Conservation (phyloP, 2,113 vertebrate species). For the Prionailurus bengalensis region DNA sequence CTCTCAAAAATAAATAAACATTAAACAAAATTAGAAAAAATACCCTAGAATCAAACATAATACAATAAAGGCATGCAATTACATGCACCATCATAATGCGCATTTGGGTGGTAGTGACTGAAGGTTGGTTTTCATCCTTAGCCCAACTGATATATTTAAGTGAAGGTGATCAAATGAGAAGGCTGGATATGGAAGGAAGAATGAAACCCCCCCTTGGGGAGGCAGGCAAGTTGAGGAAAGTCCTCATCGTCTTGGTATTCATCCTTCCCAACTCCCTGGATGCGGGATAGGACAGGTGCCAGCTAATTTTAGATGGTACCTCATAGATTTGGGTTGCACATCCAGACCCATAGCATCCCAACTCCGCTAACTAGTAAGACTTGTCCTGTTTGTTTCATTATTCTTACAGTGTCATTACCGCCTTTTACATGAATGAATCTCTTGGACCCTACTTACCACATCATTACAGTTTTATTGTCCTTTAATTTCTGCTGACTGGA, state of each 20-base stretch:
- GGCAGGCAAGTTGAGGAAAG: neutral
- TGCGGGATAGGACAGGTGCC: neutral
- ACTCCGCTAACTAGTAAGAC: neutral
- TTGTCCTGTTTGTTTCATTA: neutral
- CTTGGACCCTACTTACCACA: neutral
- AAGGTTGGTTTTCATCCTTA: neutral
- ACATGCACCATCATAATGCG: neutral
- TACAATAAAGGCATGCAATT: neutral
- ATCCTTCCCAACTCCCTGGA: neutral
- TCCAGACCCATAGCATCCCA: neutral
- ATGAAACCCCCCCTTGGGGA: neutral
- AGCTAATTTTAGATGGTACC: neutral
- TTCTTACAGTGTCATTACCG: neutral
- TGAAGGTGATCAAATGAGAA: neutral
- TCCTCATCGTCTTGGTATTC: neutral
- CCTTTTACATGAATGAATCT: neutral
- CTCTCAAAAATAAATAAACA: no score
- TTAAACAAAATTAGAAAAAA: neutral
- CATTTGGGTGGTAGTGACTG: neutral
- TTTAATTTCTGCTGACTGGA: slow-evolving; percentile 5
- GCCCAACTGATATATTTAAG: neutral
- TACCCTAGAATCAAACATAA: neutral
- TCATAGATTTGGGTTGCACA: neutral
- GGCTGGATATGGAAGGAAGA: neutral
- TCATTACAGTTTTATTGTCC: neutral